Conservation (phyloP, 2,113 vertebrate species). For the Upupa epops region DNA sequence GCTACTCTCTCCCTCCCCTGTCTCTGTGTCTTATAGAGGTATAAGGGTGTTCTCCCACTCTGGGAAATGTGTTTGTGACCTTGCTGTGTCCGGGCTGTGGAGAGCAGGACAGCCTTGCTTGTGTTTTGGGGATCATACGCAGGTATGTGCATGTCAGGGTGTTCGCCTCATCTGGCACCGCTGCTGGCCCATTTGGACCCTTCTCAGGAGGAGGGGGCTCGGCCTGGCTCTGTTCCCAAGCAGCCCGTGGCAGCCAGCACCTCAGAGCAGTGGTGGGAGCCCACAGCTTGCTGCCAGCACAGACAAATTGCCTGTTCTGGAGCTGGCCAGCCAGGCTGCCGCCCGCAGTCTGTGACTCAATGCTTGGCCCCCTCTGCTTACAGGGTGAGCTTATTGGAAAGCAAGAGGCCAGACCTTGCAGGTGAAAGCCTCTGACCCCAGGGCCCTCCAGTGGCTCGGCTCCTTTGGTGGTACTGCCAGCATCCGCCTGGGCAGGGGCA, state of each 20-base stretch:
- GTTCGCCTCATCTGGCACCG: rapidly evolving
- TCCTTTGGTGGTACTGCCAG: rapidly evolving
- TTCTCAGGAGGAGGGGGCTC: not conserved
- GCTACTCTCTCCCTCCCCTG: not conserved
- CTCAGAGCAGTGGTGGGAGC: not conserved
- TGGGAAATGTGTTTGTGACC: not conserved
- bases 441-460: rapidly evolving
- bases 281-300: not conserved
- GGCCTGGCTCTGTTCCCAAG: not conserved
- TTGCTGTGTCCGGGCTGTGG: not conserved
- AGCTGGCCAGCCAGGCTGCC: too few relatives aligned
- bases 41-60: rapidly evolving
- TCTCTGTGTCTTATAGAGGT: rapidly evolving
- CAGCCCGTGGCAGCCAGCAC: not conserved
- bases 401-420: too few relatives aligned
- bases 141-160: not conserved
- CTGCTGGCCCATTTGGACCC: not conserved
- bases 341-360: not conserved
- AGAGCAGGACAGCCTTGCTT: not conserved
- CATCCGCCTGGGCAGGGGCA: not conserved
- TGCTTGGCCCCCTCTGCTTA: rapidly evolving
- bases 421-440: not conserved
- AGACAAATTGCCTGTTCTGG: not conserved
- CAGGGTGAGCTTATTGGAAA: not conserved
- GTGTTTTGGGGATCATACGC: not conserved